These are phyloP conservation scores for Nyctereutes procyonoides DNA, from an alignment of 2,113 vertebrate genomes.

Conservation along the genomic window DNA sequence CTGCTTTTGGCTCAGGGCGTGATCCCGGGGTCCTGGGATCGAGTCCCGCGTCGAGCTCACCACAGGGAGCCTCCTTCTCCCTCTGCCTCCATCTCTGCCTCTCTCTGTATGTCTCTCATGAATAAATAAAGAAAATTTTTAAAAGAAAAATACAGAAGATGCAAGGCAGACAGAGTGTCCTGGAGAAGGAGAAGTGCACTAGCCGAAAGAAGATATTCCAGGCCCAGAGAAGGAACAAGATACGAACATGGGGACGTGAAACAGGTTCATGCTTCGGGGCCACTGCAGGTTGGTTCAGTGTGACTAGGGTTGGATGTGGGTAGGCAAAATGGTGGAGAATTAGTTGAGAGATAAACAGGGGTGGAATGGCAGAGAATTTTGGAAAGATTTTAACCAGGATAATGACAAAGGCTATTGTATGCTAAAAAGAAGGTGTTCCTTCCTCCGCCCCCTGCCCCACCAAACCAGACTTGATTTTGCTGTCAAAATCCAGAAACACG, in stretches of 20 bases:
- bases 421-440: neutral
- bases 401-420: neutral
- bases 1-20: too few relatives aligned
- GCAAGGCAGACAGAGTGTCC: neutral
- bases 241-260: neutral
- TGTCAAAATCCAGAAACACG: neutral
- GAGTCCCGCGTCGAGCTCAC: too few relatives aligned
- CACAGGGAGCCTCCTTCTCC: too few relatives aligned
- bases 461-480: neutral
- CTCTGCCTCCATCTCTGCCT: too few relatives aligned
- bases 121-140: too few relatives aligned
- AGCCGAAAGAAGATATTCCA: neutral
- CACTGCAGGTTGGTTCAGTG: fast-evolving
- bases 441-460: neutral
- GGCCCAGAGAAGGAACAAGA: neutral
- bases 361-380: neutral
- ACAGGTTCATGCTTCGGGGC: neutral
- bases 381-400: neutral
- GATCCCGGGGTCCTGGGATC: too few relatives aligned
- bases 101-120: too few relatives aligned
- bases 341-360: neutral
- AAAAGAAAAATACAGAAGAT: neutral
- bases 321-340: neutral
- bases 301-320: too few relatives aligned
- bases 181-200: neutral